Evolutionary conservation across 2,888 invertebrate species (phyloP), one percentile per base, ranked within the genome.

Genomic region (Drosophila ezoana): DNA sequence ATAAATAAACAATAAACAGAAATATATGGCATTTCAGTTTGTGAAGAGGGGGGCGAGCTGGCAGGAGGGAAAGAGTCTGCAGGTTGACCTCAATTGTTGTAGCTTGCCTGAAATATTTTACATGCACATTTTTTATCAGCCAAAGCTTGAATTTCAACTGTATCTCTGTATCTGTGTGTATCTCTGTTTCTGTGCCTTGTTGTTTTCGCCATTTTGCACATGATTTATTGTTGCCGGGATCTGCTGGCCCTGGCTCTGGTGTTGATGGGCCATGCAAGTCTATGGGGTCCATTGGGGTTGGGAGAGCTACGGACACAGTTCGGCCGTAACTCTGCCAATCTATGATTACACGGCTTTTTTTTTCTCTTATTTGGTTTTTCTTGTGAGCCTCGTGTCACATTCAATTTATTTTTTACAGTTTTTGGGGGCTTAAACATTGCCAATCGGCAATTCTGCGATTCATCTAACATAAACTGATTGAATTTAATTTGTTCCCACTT

Each of bases 101-200:
- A 60, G 70, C 52, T 57, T 44, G 57, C 59, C 62, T 64, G 60
- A 56, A 65, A 81, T 85, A 87, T 87, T 82, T 72, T 56, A 71
- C 76, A 87, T 85, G 86, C 68, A 79, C 82, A 79, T 76, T 85
- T 87, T 85, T 79, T 85, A 87, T 87, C 88, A 71, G 79, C 63
- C 68, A 66, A 53, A 69, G 82, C 86, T 79, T 63, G 73, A 81
- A 81, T 76, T 79, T 85, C 58, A 76, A 87, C 79, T 71, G 68
- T 79, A 72, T 87, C 75, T 75, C 66, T 63, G 47, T 45, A 44
- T 85, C 69, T 72, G 62, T 64, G 44, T 63, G 47, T 45, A 44
- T 85, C 69, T 72, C 64, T 64, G 44, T 43, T 47, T 54, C 43
- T 57, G 71, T 49, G 45, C 41, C 47, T 52, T 28, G 59, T 38